These are phyloP conservation scores for Columba janthina DNA, from an alignment of 2,113 vertebrate species.

Conservation along the genomic window DNA sequence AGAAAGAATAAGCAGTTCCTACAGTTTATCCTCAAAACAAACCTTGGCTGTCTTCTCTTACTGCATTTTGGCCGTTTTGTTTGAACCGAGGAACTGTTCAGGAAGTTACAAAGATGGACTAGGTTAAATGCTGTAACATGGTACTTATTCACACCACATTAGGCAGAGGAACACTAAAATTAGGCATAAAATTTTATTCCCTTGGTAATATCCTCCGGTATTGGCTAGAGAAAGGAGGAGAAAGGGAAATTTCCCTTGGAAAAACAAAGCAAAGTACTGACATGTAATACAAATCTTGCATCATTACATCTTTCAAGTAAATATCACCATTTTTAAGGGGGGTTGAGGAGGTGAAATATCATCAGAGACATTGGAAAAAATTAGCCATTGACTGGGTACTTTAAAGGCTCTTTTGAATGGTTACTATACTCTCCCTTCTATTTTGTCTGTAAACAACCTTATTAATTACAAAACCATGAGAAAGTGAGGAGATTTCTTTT, in stretches of 20 bases:
- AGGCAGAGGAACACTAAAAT: slow-evolving; percentile 69
- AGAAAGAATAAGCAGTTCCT: not conserved
- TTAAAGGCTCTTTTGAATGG: not conserved
- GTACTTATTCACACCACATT: slow-evolving; percentile 68
- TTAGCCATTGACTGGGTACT: not conserved
- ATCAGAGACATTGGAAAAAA: not conserved
- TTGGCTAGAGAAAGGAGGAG: slow-evolving; percentile 22
- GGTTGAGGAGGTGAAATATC: not conserved
- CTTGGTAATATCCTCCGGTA: slow-evolving; percentile 55
- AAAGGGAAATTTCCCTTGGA: slow-evolving; percentile 48
- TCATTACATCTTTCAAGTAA: not conserved
- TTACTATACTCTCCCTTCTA: not conserved
- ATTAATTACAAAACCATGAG: not conserved
- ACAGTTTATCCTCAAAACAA: not conserved
- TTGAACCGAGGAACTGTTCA: not conserved
- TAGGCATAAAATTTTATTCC: slow-evolving; percentile 72
- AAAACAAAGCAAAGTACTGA: slow-evolving; percentile 45
- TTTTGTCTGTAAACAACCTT: not conserved
- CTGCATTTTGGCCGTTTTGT: not conserved
- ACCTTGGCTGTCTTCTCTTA: not conserved
- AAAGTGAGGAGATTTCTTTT: not conserved
- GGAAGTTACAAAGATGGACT: slow-evolving; percentile 34
- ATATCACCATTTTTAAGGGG: not conserved
- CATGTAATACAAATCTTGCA: not conserved
- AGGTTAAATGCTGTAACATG: slow-evolving; percentile 66